Base-by-base conservation (phyloP, 1,140 invertebrate species). In the Aphidius gifuensis region DNA sequence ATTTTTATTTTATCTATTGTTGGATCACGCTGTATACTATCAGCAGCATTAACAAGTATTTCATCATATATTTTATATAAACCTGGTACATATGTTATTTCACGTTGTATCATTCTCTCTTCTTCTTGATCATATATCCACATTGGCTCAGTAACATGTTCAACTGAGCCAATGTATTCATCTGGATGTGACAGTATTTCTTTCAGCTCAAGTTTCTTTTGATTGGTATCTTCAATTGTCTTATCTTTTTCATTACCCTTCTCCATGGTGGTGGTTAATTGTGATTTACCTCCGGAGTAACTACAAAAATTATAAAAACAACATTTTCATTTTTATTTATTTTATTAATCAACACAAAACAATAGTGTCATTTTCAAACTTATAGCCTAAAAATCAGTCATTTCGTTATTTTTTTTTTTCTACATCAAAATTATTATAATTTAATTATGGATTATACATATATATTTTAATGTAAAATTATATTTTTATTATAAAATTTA, bases 51-150 rank as follows among this genome's bases (percentile, higher is more conserved):
- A 0, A 99, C 98, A 65, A 95, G 81, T 69, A 99, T 99, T 90
- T 99, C 98, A 83, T 99, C 98, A 85, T 97, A 99, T 70, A 99
- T 99, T 83, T 99, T 99, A 80, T 99, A 99, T 5, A 99, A 84
- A 61, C 96, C 95, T 68, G 98, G 98, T 49, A 99, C 97, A 85
- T 88, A 99, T 42, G 89, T 92, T 39, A 99, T 90, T 71, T 98
- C 90, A 72, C 83, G 86, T 71, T 94, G 88, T 1, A 94, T 82
- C 89, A 99, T 96, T 66, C 80, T 82, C 61, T 90, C 85, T 61
- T 88, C 85, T 50, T 90, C 87, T 32, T 82, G 82, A 72, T 99
- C 92, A 78, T 88, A 96, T 0, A 99, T 85, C 96, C 97, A 99
- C 95, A 98, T 98, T 8, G 79, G 74, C 82, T 99, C 94, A 5